Percentiles rank a stretch among this genome's conserved stretches.
phyloP scores from a whole-genome alignment of 2,888 invertebrate species.

The Stictocephala bisonia region DNA sequence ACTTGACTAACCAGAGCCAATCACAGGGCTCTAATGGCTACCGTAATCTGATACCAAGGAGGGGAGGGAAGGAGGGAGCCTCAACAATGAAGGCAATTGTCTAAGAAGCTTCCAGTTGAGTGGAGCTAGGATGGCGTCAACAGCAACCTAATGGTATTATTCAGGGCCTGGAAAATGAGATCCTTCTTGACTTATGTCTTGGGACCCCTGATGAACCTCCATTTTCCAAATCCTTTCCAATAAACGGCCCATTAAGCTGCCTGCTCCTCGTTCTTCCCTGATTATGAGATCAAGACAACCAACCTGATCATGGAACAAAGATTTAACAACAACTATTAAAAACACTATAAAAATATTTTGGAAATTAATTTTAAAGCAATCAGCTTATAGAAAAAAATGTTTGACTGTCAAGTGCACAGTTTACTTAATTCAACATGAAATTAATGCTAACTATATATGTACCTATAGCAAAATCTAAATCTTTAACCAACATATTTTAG shows the following conservation, averaged over 20 bases:
- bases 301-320: too few species aligned
- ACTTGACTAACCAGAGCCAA: too few species aligned
- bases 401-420: too few species aligned
- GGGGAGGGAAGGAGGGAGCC: background rate
- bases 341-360: too few species aligned
- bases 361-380: too few species aligned
- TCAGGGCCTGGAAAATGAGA: conserved; percentile 42
- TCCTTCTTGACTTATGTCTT: conserved; percentile 29
- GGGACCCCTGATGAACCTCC: conserved; percentile 4
- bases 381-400: too few species aligned
- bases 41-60: conserved; percentile 20
- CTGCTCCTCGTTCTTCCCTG: conserved; percentile 20
- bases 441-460: too few species aligned
- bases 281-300: too few species aligned
- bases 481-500: too few species aligned
- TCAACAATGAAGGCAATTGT: conserved; percentile 41
- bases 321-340: too few species aligned
- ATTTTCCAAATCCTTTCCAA: conserved; percentile 33
- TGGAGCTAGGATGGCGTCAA: conserved; percentile 14
- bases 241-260: conserved; percentile 15
- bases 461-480: too few species aligned
- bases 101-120: conserved; percentile 33
- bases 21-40: conserved; percentile 27
- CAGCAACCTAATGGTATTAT: background rate
- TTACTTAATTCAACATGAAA: too few species aligned